Conservation (phyloP, 2,113 vertebrate species). For the Sterrhoptilus dennistouni region DNA sequence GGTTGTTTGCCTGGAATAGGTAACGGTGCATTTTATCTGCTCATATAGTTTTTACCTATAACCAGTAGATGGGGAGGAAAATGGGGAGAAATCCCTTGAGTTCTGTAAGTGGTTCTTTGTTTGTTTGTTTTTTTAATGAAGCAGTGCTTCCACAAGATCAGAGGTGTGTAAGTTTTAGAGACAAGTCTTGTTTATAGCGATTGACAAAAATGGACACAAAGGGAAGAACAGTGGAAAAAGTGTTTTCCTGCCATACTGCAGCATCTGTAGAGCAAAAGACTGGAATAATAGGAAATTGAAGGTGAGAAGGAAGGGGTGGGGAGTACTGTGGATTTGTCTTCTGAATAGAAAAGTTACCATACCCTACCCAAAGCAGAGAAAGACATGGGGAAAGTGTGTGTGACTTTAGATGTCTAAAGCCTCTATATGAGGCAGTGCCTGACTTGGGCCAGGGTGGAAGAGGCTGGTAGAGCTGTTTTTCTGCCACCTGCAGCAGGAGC, state of each 20-base stretch:
- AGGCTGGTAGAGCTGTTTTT: not conserved
- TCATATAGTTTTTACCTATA: not conserved
- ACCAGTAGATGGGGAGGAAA: not conserved
- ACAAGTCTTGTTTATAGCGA: not conserved
- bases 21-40: not conserved
- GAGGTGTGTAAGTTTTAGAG: not conserved
- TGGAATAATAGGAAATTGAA: not conserved
- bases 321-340: not conserved
- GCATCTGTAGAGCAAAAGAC: not conserved
- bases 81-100: not conserved
- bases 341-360: rapidly evolving
- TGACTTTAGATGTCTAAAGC: not conserved
- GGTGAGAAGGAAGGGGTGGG: not conserved
- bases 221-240: not conserved
- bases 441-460: not conserved
- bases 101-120: not conserved
- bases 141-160: not conserved
- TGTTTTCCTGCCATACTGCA: rapidly evolving
- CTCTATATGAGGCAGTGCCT: not conserved
- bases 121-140: not conserved
- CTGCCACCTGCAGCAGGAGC: rapidly evolving
- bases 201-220: not conserved
- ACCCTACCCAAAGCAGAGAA: not conserved
- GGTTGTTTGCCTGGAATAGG: not conserved
- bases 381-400: not conserved